phyloP scores from a whole-genome alignment of 37 sponge, comb jelly and placozoan species.

The Theonella swinhoei region DNA sequence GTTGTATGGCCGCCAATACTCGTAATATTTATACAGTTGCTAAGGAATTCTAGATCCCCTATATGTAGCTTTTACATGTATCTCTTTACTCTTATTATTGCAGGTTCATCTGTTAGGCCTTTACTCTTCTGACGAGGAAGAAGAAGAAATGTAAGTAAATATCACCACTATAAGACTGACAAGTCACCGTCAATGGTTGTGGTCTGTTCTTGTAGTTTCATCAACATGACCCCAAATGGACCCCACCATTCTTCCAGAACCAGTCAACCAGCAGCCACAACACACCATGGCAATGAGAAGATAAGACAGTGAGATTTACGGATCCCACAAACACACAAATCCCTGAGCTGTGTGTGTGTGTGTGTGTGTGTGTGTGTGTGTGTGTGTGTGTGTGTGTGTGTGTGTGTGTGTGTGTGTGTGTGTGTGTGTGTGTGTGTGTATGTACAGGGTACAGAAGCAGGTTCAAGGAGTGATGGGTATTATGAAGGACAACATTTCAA shows the following conservation, averaged over 20 bases:
- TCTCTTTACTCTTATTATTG: not conserved
- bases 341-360: too few relatives aligned
- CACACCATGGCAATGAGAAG: not conserved
- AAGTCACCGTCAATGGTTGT: too few relatives aligned
- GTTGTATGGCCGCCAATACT: not conserved
- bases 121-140: slow-evolving; percentile 73
- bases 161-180: too few relatives aligned
- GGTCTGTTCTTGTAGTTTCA: slow-evolving; percentile 15
- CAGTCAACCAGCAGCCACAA: not conserved
- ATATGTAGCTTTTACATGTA: not conserved
- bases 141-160: slow-evolving; percentile 64
- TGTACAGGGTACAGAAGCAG: slow-evolving; percentile 77
- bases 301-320: slow-evolving; percentile 29
- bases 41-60: too few relatives aligned
- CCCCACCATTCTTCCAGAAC: slow-evolving; percentile 15
- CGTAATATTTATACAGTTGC: too few relatives aligned
- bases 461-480: slow-evolving; percentile 70
- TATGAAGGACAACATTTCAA: slow-evolving; percentile 76
- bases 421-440: too few relatives aligned
- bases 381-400: too few relatives aligned
- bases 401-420: too few relatives aligned
- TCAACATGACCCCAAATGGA: slow-evolving; percentile 37
- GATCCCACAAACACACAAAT: not conserved
- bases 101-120: slow-evolving; percentile 64
- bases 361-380: too few relatives aligned